phyloP scores from a whole-genome alignment of 2,797 vertebrate genomes.

The Pseudotriccus pelzelni region DNA sequence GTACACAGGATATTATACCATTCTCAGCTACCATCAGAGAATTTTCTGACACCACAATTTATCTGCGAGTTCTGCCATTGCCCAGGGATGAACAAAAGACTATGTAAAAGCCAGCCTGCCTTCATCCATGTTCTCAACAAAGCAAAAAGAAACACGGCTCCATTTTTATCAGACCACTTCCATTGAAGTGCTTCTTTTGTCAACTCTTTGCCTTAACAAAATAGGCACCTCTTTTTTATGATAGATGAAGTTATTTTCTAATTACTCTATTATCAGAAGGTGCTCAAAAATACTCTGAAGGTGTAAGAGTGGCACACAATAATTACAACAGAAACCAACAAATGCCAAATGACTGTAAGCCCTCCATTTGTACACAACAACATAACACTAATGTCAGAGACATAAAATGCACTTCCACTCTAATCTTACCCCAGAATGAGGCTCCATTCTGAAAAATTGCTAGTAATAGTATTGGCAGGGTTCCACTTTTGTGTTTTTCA shows the following conservation, averaged over 20 bases:
- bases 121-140: background rate
- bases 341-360: background rate
- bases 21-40: background rate
- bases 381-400: background rate
- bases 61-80: background rate
- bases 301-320: background rate
- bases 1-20: background rate
- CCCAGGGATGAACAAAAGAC: constrained; percentile 22
- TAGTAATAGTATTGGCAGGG: constrained; percentile 26
- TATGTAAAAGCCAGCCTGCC: background rate
- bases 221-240: background rate
- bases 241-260: background rate
- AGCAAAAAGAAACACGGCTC: background rate
- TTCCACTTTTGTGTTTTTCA: constrained; percentile 50
- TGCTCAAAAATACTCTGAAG: background rate
- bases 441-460: background rate
- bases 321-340: background rate
- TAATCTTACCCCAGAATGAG: background rate
- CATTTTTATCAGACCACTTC: background rate
- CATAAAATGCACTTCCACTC: background rate
- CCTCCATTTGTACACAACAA: background rate
- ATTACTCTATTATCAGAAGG: background rate
- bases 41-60: constrained; percentile 13
- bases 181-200: background rate
- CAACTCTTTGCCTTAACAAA: background rate